phyloP scores from a whole-genome alignment of 2,888 invertebrate species.

The Nomada flava region DNA sequence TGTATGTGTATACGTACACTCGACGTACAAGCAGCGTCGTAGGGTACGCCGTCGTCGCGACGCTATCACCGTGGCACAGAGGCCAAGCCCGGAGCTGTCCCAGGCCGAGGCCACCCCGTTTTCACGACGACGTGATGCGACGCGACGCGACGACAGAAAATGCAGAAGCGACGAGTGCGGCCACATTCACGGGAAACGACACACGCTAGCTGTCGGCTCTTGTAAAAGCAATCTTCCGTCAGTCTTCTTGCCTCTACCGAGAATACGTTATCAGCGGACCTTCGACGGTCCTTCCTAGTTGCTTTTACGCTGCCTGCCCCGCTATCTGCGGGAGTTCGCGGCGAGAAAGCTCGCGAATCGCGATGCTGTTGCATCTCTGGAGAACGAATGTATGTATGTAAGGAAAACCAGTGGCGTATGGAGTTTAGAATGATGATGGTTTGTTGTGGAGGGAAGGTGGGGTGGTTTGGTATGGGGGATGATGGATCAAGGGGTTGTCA shows the following conservation, averaged over 20 bases:
- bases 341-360: background rate
- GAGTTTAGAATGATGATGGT: too few species aligned
- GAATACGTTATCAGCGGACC: conserved; percentile 79
- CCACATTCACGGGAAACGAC: conserved; percentile 73
- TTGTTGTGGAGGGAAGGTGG: too few species aligned
- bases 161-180: conserved; percentile 46
- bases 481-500: too few species aligned
- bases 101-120: conserved; percentile 57
- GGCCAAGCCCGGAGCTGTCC: conserved; percentile 52
- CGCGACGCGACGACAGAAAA: conserved; percentile 64
- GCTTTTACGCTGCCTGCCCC: conserved; percentile 29
- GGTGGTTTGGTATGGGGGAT: too few species aligned
- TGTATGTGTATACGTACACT: background rate
- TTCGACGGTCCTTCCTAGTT: conserved; percentile 32
- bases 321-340: background rate
- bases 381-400: too few species aligned
- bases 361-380: too few species aligned
- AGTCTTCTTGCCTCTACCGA: conserved; percentile 77
- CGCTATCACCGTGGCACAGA: conserved; percentile 38
- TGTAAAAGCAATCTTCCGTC: conserved; percentile 81
- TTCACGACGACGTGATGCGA: conserved; percentile 65
- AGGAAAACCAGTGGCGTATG: too few species aligned
- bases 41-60: conserved; percentile 53
- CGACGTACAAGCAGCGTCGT: background rate
- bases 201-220: conserved; percentile 64